phyloP scores from a whole-genome alignment of 2,113 vertebrate genomes.

The Eurypyga helias region DNA sequence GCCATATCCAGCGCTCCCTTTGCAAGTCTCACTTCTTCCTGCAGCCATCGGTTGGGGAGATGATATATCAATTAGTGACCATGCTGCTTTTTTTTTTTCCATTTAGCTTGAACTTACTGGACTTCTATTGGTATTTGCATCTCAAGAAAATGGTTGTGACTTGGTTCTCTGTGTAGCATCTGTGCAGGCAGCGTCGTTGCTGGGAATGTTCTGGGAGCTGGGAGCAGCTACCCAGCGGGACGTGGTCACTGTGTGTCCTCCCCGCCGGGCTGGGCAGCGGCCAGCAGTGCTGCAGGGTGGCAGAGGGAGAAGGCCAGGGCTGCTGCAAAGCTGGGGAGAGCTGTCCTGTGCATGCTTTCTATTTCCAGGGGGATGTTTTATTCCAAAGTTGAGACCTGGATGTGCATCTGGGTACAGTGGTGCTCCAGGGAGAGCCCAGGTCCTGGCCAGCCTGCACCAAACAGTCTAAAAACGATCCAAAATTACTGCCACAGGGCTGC shows the following conservation, averaged over 20 bases:
- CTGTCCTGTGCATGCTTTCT: neutral
- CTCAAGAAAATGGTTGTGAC: neutral
- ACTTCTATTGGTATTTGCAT: neutral
- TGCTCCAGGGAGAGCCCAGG: neutral
- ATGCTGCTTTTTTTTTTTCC: neutral
- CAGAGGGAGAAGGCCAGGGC: neutral
- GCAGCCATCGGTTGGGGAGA: neutral
- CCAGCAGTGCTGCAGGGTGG: neutral
- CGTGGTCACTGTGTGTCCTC: rapidly evolving
- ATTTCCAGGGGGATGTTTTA: neutral
- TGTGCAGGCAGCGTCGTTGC: neutral
- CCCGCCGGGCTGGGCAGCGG: neutral
- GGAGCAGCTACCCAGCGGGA: neutral
- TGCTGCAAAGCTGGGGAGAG: neutral
- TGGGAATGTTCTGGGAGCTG: neutral
- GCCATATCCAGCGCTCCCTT: neutral
- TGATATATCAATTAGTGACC: neutral
- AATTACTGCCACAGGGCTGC: neutral
- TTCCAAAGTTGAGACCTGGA: neutral
- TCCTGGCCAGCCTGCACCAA: neutral
- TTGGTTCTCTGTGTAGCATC: neutral
- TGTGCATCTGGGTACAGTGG: neutral
- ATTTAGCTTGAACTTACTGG: neutral
- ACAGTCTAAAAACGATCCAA: neutral
- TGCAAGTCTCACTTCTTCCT: neutral